Evolutionary conservation across 2,797 vertebrate species (phyloP), one percentile per base, ranked within the genome.

Genomic region (Epinephelus awoara): DNA sequence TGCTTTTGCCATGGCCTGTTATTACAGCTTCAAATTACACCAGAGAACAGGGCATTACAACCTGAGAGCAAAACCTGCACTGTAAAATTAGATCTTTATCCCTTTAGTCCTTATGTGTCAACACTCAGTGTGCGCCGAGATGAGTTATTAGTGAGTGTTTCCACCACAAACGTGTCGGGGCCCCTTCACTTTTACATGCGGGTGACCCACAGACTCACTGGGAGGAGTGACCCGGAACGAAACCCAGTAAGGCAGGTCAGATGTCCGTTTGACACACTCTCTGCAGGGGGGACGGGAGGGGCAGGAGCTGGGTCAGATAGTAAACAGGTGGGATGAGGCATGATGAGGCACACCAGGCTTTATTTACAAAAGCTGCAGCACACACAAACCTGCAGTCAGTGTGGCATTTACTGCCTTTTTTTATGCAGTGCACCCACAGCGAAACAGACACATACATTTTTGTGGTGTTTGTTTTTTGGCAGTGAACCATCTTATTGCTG

Each of bases 181-280:
- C 70, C 75, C 57, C 70, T 80, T 85, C 64, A 72, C 58, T 83
- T 78, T 74, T 73, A 74, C 88, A 66, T 25, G 72, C 69, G 67
- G 56, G 72, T 71, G 79, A 86, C 79, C 73, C 77, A 15, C 55
- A 65, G 76, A 77, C 63, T 89, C 77, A 3, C 72, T 25, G 79
- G 70, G 83, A 62, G 80, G 62, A 80, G 57, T 77, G 90, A 92
- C 82, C 91, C 56, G 15, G 80, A 92, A 91, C 82, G 67, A 69
- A 84, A 71, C 77, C 75, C 62, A 44, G 66, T 77, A 75, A 88
- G 76, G 65, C 72, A 77, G 85, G 80, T 92, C 91, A 89, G 82
- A 85, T 85, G 88, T 90, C 67, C 25, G 70, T 56, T 67, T 92
- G 90, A 91, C 88, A 86, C 72, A 1, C 21, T 80, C 80, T 63